Evolutionary conservation across 2,797 vertebrate species (phyloP).

Genomic region (Scolopax rusticola): DNA sequence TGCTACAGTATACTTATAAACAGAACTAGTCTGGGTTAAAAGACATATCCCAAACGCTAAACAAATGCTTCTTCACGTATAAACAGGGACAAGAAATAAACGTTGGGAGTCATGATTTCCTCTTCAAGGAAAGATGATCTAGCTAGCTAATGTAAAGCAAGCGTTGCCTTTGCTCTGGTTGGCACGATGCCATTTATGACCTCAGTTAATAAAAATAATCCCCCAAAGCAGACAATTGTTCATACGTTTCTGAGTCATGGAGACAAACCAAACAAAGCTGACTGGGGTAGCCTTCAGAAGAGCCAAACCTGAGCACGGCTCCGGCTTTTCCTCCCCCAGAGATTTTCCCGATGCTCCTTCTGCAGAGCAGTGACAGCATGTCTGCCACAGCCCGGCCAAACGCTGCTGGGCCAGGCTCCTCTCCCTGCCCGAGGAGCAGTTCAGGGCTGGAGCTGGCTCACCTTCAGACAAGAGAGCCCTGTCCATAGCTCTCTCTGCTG

Average conservation of each 20-base stretch:
- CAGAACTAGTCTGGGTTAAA: not conserved
- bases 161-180: not conserved
- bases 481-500: not conserved
- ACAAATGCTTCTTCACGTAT: not conserved
- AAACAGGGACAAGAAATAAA: not conserved
- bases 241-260: not conserved
- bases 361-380: not conserved
- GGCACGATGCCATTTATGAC: not conserved
- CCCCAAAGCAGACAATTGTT: not conserved
- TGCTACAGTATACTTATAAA: not conserved
- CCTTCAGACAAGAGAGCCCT: not conserved
- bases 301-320: not conserved
- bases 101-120: not conserved
- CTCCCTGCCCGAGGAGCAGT: not conserved
- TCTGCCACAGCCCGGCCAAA: not conserved
- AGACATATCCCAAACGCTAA: not conserved
- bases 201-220: conserved; percentile 2
- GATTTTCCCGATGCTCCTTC: not conserved
- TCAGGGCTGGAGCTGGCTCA: not conserved
- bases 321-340: not conserved
- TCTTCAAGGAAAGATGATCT: not conserved
- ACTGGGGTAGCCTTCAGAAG: not conserved
- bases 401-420: fast-evolving
- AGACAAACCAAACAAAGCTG: conserved; percentile 4
- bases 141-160: not conserved